phyloP scores from a whole-genome alignment of 2,888 invertebrate genomes.

The Drosophila kambysellisi region DNA sequence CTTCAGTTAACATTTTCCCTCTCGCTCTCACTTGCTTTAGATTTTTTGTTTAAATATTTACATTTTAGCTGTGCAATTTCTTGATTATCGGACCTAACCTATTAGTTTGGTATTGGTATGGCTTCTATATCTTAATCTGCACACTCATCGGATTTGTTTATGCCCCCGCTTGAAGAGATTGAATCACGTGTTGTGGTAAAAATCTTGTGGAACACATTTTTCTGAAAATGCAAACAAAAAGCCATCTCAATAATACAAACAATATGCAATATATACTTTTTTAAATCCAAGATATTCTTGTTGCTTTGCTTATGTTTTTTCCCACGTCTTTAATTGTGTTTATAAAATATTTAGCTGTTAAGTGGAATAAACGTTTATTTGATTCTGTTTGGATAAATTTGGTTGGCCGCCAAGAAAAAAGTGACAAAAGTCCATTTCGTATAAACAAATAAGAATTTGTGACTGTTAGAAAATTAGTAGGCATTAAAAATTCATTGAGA shows the following conservation, averaged over 20 bases:
- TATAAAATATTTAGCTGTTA: slow-evolving; percentile 55
- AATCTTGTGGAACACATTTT: slow-evolving; percentile 20
- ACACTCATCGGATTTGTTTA: slow-evolving; percentile 31
- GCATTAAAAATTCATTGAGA: background rate
- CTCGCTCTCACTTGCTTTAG: background rate
- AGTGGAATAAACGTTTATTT: slow-evolving; percentile 45
- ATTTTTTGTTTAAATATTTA: slow-evolving; percentile 73
- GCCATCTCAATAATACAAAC: slow-evolving; percentile 24
- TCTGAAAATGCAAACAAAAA: slow-evolving; percentile 9
- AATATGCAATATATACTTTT: slow-evolving; percentile 10
- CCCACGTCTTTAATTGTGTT: slow-evolving; percentile 66
- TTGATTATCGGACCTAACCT: slow-evolving; percentile 41
- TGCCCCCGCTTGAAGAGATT: slow-evolving; percentile 15
- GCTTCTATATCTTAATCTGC: slow-evolving; percentile 26
- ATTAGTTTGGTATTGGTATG: slow-evolving; percentile 15
- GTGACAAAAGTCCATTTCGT: background rate
- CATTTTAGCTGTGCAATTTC: slow-evolving; percentile 48
- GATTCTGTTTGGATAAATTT: slow-evolving; percentile 36
- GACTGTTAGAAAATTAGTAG: background rate
- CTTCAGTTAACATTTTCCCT: slow-evolving; percentile 51
- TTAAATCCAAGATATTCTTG: slow-evolving; percentile 8
- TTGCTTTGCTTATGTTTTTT: slow-evolving; percentile 54
- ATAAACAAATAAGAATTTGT: slow-evolving; percentile 19
- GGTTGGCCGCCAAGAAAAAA: slow-evolving; percentile 29
- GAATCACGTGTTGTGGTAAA: slow-evolving; percentile 61